Conservation (phyloP, 2,797 vertebrate species). For the Triplophysa bombifrons region DNA sequence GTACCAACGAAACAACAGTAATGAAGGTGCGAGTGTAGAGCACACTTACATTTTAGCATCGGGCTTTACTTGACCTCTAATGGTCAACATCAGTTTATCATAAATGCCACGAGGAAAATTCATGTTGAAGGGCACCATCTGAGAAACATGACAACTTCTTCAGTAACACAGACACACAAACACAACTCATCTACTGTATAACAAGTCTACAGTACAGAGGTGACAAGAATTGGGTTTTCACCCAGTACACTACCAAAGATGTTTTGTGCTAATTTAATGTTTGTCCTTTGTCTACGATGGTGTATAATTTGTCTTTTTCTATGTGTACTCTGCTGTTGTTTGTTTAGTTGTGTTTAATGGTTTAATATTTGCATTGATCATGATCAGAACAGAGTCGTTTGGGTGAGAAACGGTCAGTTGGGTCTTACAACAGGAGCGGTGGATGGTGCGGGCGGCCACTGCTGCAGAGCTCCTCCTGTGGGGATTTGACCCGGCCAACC, state of each 20-base stretch:
- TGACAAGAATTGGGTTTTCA: no score
- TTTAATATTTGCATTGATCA: neutral
- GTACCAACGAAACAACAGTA: neutral
- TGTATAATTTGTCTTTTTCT: no score
- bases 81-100: slow-evolving; percentile 82
- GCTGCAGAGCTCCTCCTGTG: slow-evolving; percentile 51
- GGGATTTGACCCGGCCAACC: slow-evolving; percentile 78
- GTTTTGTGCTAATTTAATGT: no score
- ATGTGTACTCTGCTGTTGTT: no score
- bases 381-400: neutral
- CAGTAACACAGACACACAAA: neutral
- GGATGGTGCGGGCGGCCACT: slow-evolving; percentile 71
- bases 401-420: neutral
- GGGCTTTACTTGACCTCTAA: slow-evolving; percentile 76
- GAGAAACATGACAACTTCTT: slow-evolving; percentile 14
- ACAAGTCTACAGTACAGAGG: no score
- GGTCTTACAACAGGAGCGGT: slow-evolving; percentile 75
- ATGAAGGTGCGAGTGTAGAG: neutral
- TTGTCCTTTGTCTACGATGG: no score
- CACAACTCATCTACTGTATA: neutral
- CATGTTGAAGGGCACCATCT: slow-evolving; percentile 81
- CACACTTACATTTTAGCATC: slow-evolving; percentile 77
- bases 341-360: no score
- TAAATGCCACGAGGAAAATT: slow-evolving; percentile 78
- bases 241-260: no score